These are phyloP conservation scores for Cheilosia soror DNA, from an alignment of 2,888 invertebrate species.

Conservation along the genomic window DNA sequence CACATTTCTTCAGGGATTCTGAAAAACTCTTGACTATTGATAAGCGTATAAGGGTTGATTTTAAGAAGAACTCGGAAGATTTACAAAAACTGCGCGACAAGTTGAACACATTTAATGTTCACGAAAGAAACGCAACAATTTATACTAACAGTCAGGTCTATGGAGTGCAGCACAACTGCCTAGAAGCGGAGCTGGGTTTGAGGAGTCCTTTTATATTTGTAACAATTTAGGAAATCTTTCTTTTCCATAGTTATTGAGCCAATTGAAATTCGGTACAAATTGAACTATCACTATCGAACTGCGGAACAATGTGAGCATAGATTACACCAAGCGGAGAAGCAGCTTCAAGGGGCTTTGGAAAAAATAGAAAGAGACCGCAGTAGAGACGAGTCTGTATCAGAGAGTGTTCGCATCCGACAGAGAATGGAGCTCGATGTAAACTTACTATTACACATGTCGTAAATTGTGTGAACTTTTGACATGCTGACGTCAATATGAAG, in stretches of 20 bases:
- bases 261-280: conserved; percentile 55
- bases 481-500: no score
- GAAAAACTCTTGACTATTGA: conserved; percentile 19
- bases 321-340: background rate
- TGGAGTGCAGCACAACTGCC: conserved; percentile 27
- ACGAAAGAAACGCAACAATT: conserved; percentile 29
- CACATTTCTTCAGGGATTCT: conserved; percentile 2
- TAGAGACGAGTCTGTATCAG: background rate
- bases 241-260: conserved; percentile 44
- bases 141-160: conserved; percentile 32
- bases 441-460: background rate
- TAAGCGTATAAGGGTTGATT: conserved; percentile 2
- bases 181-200: conserved; percentile 39
- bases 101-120: conserved; percentile 35
- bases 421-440: conserved; percentile 40
- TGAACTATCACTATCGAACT: conserved; percentile 13
- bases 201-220: background rate
- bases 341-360: background rate
- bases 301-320: conserved; percentile 14
- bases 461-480: no score
- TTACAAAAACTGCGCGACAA: conserved; percentile 27
- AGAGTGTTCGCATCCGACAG: conserved; percentile 16
- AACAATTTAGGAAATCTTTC: no score
- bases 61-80: background rate
- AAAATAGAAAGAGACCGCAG: background rate